These are phyloP conservation scores for Keiferia lycopersicella DNA, from an alignment of 2,888 invertebrate species.

Conservation along the genomic window DNA sequence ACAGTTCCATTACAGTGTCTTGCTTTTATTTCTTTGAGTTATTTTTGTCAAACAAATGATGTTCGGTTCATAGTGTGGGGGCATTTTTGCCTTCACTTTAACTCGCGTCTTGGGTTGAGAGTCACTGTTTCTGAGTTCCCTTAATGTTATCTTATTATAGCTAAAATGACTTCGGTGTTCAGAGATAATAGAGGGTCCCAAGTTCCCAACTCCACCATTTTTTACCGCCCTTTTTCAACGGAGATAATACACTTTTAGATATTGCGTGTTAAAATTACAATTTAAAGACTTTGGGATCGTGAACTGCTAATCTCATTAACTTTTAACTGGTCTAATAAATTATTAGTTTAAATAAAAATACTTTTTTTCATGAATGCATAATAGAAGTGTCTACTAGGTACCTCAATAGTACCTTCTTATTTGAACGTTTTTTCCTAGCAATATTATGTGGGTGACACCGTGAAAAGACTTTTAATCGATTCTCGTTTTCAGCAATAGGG, in stretches of 20 bases:
- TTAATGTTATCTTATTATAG: conserved; percentile 82
- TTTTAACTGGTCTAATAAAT: conserved; percentile 36
- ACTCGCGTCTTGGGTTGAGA: conserved; percentile 49
- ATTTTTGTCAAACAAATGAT: too few species aligned
- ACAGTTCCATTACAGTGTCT: too few species aligned
- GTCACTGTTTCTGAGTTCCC: conserved; percentile 54
- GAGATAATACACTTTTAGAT: conserved; percentile 72
- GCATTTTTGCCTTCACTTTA: neutral
- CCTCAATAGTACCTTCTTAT: too few species aligned
- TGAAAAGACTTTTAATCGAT: too few species aligned
- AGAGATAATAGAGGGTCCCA: conserved; percentile 73
- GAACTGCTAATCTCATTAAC: conserved; percentile 39
- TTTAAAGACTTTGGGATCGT: conserved; percentile 53
- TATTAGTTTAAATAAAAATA: conserved; percentile 2
- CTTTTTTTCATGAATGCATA: too few species aligned
- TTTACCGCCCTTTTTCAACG: conserved; percentile 62
- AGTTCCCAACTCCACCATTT: conserved; percentile 61
- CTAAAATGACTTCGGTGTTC: conserved; percentile 81
- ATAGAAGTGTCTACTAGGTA: too few species aligned
- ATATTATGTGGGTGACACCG: too few species aligned
- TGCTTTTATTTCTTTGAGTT: too few species aligned
- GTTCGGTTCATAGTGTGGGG: too few species aligned
- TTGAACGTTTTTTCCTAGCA: too few species aligned
- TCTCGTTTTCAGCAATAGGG: too few species aligned
- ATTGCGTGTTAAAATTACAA: conserved; percentile 65